Base-by-base conservation (phyloP, 2,113 vertebrate genomes). In the Jacana jacana region DNA sequence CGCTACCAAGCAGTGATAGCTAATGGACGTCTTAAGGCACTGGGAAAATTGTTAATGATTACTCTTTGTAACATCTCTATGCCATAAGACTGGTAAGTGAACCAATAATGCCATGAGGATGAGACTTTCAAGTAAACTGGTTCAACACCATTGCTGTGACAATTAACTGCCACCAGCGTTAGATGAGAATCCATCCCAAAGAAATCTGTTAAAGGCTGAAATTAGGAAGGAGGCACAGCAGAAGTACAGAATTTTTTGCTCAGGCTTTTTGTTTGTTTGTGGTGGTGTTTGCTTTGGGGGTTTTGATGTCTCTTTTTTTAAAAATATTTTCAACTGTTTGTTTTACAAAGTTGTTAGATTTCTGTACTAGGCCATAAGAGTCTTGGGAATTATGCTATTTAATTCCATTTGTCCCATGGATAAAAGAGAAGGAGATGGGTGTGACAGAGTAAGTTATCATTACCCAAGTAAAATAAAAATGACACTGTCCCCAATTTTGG, bases 11-110 rank as follows among this genome's bases (percentile, higher is more conserved):
- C 35, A 42, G 0, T 6, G 65, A 40, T 0, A 46, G 24, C n/a
- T 72, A 44, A 31, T 0, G 28, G 70, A 27, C 24, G 39, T 31
- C 77, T 46, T 18, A 30, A 37, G 44, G 66, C n/a, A 11, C 54
- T 6, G 54, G 35, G 55, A 27, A 83, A 93, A n/a, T 30, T 3
- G 13, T 5, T 58, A 2, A 37, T 9, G 23, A 13, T 84, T 35
- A 3, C 17, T 42, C n/a, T 27, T 52, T 2, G 0, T 6, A 27
- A 30, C 35, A 39, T 8, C 44, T 52, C 57, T 23, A 4, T 0
- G 2, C 17, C 51, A 40, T 5, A 52, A 66, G 86, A 15, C 46
- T 33, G 64, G n/a, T 13, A 7, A 73, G 4, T 22, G 46, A 63
- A 57, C 18, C 81, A 76, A 5, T 0, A 66, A 28, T 2, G 48